A percentile compares a stretch with the other conserved stretches of the same genome.
Evolutionary conservation across 1,140 invertebrate genomes (phyloP).

Genomic region (Oreohelix idahoensis): DNA sequence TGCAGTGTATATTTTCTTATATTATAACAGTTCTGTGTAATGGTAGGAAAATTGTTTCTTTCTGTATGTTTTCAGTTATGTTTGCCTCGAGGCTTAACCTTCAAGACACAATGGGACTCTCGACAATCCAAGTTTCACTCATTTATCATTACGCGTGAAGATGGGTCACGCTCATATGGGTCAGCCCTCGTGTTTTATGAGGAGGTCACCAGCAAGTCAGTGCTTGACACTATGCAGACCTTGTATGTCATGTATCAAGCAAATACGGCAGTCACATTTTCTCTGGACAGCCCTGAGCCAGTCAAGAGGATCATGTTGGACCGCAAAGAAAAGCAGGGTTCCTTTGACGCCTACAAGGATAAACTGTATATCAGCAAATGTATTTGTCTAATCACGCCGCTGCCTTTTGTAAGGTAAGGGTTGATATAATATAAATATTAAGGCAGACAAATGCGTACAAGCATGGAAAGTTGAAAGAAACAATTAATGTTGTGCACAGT

Average conservation of each 20-base stretch:
- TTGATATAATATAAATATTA: no score
- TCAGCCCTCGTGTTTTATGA: slow-evolving; percentile 96
- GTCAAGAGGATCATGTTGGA: slow-evolving; percentile 46
- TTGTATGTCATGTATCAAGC: slow-evolving; percentile 94
- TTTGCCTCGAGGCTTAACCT: slow-evolving; percentile 91
- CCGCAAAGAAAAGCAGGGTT: slow-evolving; percentile 68
- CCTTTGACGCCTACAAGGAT: slow-evolving; percentile 94
- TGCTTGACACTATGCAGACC: slow-evolving; percentile 94
- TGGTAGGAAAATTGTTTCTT: slow-evolving; percentile 7
- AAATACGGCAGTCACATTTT: slow-evolving; percentile 73
- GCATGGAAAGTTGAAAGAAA: no score
- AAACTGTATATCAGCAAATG: slow-evolving; percentile 95
- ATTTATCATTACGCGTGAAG: slow-evolving; percentile 96
- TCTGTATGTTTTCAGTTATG: slow-evolving; percentile 81
- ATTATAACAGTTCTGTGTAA: not conserved
- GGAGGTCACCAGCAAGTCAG: slow-evolving; percentile 91
- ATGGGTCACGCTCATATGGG: slow-evolving; percentile 94
- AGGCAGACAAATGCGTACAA: no score
- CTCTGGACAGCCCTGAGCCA: slow-evolving; percentile 57
- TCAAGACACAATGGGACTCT: slow-evolving; percentile 93
- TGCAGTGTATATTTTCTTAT: no score
- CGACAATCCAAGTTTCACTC: slow-evolving; percentile 94
- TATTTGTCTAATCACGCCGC: slow-evolving; percentile 89
- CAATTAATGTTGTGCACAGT: no score
- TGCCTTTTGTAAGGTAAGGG: slow-evolving; percentile 84